Evolutionary conservation across 2,797 vertebrate species (phyloP), one percentile per base, ranked within the genome.

Genomic region (Tympanoctomys barrerae): DNA sequence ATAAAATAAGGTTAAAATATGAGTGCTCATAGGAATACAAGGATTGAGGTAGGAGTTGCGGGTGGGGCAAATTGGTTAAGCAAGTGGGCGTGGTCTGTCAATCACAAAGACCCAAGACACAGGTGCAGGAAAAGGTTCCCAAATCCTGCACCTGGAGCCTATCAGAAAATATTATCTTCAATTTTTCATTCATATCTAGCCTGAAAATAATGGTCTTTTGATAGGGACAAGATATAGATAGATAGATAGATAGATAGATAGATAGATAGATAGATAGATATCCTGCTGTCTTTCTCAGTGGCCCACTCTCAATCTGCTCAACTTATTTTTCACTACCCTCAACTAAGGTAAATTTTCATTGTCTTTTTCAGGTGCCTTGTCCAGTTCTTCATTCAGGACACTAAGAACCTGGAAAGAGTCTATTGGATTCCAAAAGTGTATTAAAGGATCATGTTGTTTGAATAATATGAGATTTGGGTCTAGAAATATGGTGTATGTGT

Each of bases 401-500:
- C 42, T 49, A 77, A 4, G 24, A 77, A 31, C 42, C 13, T 49
- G 13, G 42, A 28, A 49, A 77, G 13, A 14, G 28, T 77, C 42
- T 1, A 18, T 2, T 39, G 39, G 39, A 46, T 75, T 42, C 24
- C 39, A 46, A 14, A 28, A 75, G 71, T 7, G 12, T 3, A 42
- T 75, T 75, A 28, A 12, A n/a, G 1, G 13, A 71, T 39, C 26
- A 31, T 28, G 19, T 13, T 6, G 57, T 12, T 31, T 87, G 18
- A 24, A 18, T 13, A 31, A 7, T 0, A 0, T 1, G 2, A 19
- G 10, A n/a, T 66, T 1, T 85, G 57, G 73, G 7, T 16, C 28
- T 49, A 9, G 33, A 88, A 73, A 52, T 1, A 2, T 14, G 2
- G 19, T 52, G 11, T 42, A 14, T 22, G 2, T 78, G 19, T 42